Base-by-base conservation (phyloP, 2,888 invertebrate species). In the Opisthograptis luteolata region DNA sequence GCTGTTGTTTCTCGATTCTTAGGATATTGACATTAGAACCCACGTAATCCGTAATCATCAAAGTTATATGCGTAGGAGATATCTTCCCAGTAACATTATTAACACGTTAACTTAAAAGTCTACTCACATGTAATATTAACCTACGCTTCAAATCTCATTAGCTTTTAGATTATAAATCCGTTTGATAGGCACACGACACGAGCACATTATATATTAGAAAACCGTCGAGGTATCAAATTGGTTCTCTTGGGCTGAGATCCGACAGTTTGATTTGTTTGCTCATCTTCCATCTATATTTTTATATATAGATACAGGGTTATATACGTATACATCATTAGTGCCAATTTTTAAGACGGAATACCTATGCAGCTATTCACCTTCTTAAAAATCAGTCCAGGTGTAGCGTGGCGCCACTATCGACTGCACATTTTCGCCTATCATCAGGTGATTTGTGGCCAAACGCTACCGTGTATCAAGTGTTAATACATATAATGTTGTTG, bases 151-250 rank as follows among this genome's bases (percentile, higher is more conserved):
- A 41, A 54, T 54, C 39, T 45, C 41, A 46, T 55, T 53, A 48
- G 50, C 49, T 53, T 46, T 48, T 53, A 57, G 30, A 34, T 49
- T 42, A 55, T 42, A 46, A 55, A 41, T 50, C 44, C 34, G 45
- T 54, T 55, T 56, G 43, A 54, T 53, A 46, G 51, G 45, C 39
- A 58, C 32, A 44, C 36, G 50, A 58, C 32, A 44, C 36, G 50
- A 48, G 46, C 56, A 42, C 35, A 62, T 71, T 62, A 63, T 66
- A 66, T 70, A 73, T 73, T 70, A 61, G 62, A 51, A 70, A 73
- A 66, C 59, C 58, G 54, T 66, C 66, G 67, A 55, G 57, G 73
- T 72, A 68, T 67, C 64, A 69, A 73, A 76, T 77, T 70, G 68
- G 62, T 36, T 58, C 20, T 15, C 27, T 40, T 44, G 28, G 20